These are phyloP conservation scores for Pseudomyrmex dendroicus DNA, from an alignment of 1,140 invertebrate species.

Conservation along the genomic window DNA sequence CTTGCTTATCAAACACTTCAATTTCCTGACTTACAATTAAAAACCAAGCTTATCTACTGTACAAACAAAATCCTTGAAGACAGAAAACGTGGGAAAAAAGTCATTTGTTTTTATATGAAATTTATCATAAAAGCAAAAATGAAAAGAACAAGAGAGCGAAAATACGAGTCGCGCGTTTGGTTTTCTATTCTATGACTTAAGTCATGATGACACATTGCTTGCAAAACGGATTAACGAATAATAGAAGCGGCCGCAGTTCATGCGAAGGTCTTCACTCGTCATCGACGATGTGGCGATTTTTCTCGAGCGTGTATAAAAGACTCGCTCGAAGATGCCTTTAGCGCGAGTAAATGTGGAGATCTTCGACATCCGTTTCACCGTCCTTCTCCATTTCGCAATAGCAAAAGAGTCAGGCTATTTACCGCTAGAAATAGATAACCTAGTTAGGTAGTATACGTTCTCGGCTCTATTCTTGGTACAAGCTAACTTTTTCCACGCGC, in stretches of 20 bases:
- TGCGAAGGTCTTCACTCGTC: conserved; percentile 57
- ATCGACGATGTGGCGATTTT: conserved; percentile 49
- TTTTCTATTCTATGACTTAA: conserved; percentile 33
- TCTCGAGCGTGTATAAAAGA: conserved; percentile 28
- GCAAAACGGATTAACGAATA: conserved; percentile 33
- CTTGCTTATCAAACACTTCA: neutral
- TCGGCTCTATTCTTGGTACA: conserved; percentile 71
- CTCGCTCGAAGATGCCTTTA: conserved; percentile 14
- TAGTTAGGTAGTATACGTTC: conserved; percentile 73
- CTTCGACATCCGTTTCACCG: conserved; percentile 68
- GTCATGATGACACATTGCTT: conserved; percentile 38
- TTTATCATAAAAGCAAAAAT: neutral
- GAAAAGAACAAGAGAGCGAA: neutral
- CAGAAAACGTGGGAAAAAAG: neutral
- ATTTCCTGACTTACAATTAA: neutral
- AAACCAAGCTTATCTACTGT: neutral
- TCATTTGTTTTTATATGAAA: neutral
- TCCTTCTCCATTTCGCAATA: conserved; percentile 70
- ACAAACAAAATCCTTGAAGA: conserved; percentile 1
- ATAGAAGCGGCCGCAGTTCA: conserved; percentile 55
- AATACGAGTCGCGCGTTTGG: neutral
- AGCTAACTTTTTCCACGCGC: conserved; percentile 58
- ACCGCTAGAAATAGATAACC: conserved; percentile 74
- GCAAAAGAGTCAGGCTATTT: conserved; percentile 65
- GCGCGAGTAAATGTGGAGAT: conserved; percentile 62